Evolutionary conservation across 2,797 vertebrate species (phyloP).

Genomic region (Pseudomugil tenellus): DNA sequence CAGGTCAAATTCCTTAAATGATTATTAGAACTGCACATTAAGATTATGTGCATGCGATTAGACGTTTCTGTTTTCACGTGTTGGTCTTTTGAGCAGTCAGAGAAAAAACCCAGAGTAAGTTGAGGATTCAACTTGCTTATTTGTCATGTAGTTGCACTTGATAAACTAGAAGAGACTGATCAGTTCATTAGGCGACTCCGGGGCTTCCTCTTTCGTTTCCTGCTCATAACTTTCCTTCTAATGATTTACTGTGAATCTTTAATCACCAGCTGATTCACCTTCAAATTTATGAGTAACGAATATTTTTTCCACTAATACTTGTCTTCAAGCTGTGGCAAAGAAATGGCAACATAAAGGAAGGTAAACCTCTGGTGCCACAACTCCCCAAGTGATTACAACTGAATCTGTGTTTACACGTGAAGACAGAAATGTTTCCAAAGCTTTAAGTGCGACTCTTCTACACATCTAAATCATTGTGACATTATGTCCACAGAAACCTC

Average conservation of each 20-base stretch:
- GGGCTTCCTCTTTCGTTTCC: slow-evolving; percentile 3
- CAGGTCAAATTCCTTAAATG: too few species aligned
- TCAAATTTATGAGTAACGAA: background rate
- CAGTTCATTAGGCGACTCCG: background rate
- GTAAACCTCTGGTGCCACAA: background rate
- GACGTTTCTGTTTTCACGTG: background rate
- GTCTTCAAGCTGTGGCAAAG: background rate
- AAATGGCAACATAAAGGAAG: background rate
- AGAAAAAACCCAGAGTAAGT: background rate
- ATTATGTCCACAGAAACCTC: background rate
- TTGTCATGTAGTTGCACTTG: background rate
- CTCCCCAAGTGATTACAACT: background rate
- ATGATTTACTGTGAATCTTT: slow-evolving; percentile 8
- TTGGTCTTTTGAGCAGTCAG: too few species aligned
- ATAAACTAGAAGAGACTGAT: background rate
- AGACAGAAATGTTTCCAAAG: background rate
- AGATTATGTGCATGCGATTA: too few species aligned
- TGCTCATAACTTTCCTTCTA: slow-evolving; percentile 4
- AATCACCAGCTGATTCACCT: background rate
- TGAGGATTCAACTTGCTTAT: background rate
- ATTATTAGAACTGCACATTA: too few species aligned
- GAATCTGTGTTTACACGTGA: background rate
- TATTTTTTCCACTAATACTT: background rate
- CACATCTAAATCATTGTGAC: background rate
- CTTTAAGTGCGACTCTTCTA: background rate